These are phyloP conservation scores for Sparidentex hasta DNA, from an alignment of 2,797 vertebrate genomes.

Conservation along the genomic window DNA sequence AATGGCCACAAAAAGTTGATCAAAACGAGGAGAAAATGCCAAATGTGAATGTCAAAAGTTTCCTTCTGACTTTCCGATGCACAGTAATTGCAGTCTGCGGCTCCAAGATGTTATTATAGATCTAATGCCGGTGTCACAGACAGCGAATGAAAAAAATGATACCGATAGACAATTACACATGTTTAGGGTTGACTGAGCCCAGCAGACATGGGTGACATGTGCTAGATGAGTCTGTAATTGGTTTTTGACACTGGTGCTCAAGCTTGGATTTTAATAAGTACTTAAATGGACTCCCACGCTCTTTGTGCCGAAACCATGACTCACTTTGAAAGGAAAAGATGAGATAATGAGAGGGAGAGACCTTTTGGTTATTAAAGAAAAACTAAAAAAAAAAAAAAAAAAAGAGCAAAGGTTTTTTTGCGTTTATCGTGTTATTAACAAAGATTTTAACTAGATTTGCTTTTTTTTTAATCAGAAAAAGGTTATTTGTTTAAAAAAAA, in stretches of 20 bases:
- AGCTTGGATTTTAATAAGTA: constrained; percentile 48
- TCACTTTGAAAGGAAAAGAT: constrained; percentile 20
- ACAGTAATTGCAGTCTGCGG: constrained; percentile 8
- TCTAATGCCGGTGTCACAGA: constrained; percentile 3
- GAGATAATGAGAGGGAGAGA: constrained; percentile 9
- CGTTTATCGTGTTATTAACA: not conserved
- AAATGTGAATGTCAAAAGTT: not conserved
- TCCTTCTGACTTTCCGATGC: not conserved
- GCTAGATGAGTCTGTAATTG: constrained; percentile 38
- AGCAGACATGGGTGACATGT: constrained; percentile 17
- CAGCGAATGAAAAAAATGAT: constrained; percentile 41
- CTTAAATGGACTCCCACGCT: constrained; percentile 18
- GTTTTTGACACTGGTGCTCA: constrained; percentile 32
- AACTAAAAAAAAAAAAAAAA: not conserved
- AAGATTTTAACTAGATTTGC: not conserved
- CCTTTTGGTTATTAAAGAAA: constrained; percentile 18
- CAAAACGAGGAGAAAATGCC: not conserved
- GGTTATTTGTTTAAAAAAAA: not conserved
- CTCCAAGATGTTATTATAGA: constrained; percentile 8
- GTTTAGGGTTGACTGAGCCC: constrained; percentile 33
- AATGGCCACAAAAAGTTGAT: no score
- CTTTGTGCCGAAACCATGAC: constrained; percentile 1
- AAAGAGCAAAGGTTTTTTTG: not conserved
- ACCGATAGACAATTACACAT: constrained; percentile 42
- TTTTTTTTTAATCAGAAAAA: not conserved